phyloP scores from a whole-genome alignment of 2,797 vertebrate genomes.

The Pseudochaenichthys georgianus region DNA sequence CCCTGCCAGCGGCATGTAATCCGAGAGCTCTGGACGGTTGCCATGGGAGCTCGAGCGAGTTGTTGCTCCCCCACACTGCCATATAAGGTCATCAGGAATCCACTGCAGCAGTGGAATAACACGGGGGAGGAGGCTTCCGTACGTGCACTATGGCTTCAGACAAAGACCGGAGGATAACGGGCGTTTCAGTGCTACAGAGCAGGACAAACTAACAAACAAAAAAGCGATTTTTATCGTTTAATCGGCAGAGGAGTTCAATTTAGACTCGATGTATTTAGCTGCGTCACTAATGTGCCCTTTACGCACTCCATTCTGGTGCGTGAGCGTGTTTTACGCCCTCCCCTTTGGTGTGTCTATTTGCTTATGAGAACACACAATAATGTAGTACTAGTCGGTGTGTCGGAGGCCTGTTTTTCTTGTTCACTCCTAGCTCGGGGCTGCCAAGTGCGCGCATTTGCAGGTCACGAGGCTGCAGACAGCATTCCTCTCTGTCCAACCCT shows the following conservation, averaged over 20 bases:
- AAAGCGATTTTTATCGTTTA: constrained; percentile 24
- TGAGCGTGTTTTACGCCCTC: background rate
- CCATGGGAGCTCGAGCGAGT: constrained; percentile 64
- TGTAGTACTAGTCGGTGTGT: background rate
- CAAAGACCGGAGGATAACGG: constrained; percentile 24
- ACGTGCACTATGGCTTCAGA: constrained; percentile 18
- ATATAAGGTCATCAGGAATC: constrained; percentile 84
- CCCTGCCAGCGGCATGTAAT: constrained; percentile 72
- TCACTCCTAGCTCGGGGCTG: constrained; percentile 24
- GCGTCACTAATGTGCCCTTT: background rate
- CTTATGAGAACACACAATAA: background rate
- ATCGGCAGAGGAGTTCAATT: constrained; percentile 27
- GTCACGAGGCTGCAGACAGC: constrained; percentile 55
- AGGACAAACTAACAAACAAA: constrained; percentile 47
- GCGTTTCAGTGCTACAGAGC: constrained; percentile 42
- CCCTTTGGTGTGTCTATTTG: background rate
- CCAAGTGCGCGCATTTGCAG: constrained; percentile 47
- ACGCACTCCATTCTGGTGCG: background rate
- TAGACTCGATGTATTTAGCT: background rate
- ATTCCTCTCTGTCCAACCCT: background rate
- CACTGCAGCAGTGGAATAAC: constrained; percentile 62
- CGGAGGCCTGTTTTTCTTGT: constrained; percentile 71
- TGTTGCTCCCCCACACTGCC: constrained; percentile 70
- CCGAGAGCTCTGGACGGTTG: constrained; percentile 75
- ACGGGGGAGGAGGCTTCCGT: constrained; percentile 47